These are phyloP conservation scores for Caenorhabditis brenneri DNA, from an alignment of 1,140 invertebrate genomes.

Conservation along the genomic window DNA sequence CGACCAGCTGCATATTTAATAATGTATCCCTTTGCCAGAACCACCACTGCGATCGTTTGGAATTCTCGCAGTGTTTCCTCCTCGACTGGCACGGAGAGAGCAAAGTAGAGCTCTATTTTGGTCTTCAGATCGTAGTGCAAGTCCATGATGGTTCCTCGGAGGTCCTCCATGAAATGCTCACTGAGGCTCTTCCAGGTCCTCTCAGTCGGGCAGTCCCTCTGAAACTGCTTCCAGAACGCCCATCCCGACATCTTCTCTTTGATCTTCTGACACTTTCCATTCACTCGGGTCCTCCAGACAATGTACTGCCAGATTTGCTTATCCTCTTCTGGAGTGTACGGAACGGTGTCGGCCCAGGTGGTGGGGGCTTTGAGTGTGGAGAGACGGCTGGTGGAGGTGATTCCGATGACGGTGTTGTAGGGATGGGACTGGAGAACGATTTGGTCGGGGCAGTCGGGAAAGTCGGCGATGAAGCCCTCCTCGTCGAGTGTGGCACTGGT, in stretches of 20 bases:
- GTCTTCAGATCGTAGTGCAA: neutral
- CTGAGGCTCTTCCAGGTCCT: neutral
- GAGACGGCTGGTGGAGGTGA: neutral
- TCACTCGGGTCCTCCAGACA: neutral
- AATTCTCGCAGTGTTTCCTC: neutral
- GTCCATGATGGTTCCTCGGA: neutral
- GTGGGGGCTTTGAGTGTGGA: neutral
- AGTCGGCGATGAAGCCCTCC: neutral
- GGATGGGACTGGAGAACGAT: neutral
- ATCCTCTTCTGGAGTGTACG: neutral
- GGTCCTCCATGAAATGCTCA: neutral
- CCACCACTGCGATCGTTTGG: neutral
- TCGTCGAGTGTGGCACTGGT: neutral
- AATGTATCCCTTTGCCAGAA: neutral
- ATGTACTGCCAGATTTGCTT: neutral
- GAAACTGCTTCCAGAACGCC: neutral
- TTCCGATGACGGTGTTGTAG: neutral
- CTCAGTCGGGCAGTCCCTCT: neutral
- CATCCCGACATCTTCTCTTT: neutral
- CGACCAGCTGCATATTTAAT: neutral
- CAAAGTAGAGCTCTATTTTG: neutral
- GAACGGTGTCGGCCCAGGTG: neutral
- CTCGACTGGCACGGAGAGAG: neutral
- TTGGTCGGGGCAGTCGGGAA: neutral
- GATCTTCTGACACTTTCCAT: neutral